Conservation (phyloP, 2,113 vertebrate genomes). For the Phrynocephalus versicolor region DNA sequence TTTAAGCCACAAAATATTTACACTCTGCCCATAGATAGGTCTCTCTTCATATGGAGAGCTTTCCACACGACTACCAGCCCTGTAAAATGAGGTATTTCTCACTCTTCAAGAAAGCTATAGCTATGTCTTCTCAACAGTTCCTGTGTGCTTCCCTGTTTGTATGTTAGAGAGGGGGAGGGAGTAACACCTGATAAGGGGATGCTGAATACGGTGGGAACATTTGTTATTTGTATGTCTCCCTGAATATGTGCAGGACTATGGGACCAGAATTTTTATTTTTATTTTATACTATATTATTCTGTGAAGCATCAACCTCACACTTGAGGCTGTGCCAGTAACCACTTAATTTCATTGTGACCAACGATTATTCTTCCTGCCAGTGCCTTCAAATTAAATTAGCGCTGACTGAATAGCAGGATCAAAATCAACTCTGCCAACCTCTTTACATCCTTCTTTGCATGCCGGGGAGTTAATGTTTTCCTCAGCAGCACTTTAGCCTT, state of each 20-base stretch:
- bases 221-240: slow-evolving; percentile 5
- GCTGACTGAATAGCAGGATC: slow-evolving; percentile 13
- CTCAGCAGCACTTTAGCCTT: slow-evolving; percentile 37
- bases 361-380: slow-evolving; percentile 34
- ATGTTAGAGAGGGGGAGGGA: no score
- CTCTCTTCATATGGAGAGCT: no score
- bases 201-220: background rate
- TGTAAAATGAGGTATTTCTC: no score
- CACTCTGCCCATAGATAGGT: no score
- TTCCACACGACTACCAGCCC: no score
- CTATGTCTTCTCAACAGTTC: no score
- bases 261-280: background rate
- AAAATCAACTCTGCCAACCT: slow-evolving; percentile 18
- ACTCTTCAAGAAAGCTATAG: no score
- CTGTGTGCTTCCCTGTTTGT: no score
- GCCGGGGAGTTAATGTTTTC: slow-evolving; percentile 11
- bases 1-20: no score
- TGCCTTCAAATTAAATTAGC: slow-evolving; percentile 39
- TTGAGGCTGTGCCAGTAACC: slow-evolving; percentile 44
- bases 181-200: no score
- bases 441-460: slow-evolving; percentile 10
- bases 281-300: slow-evolving; percentile 29
- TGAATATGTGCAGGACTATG: slow-evolving; percentile 1
- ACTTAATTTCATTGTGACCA: slow-evolving; percentile 34
- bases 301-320: slow-evolving; percentile 44